phyloP scores from a whole-genome alignment of 2,888 invertebrate genomes.

The Nomada fucata region DNA sequence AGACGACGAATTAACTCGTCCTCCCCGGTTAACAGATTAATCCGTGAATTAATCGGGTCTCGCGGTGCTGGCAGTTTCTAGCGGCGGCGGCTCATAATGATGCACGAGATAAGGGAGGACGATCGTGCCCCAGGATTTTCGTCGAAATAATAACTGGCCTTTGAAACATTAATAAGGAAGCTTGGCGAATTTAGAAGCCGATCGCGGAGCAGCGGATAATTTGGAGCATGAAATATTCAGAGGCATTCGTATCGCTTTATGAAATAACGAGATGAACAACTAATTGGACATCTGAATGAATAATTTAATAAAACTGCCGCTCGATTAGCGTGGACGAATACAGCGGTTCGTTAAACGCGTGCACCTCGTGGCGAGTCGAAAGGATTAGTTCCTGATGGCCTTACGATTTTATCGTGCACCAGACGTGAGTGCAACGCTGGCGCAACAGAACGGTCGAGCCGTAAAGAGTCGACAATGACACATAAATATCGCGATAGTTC shows the following conservation, averaged over 20 bases:
- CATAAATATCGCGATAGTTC: slow-evolving; percentile 59
- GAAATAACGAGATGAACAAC: neutral
- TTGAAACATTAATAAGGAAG: no score
- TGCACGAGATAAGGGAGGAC: no score
- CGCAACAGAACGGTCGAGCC: slow-evolving; percentile 1
- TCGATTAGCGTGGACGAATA: slow-evolving; percentile 2
- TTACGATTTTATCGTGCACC: slow-evolving; percentile 29
- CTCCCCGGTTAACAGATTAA: no score
- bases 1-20: no score
- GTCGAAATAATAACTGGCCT: no score
- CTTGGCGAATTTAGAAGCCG: neutral
- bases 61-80: no score
- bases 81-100: no score
- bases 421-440: slow-evolving; percentile 12
- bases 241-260: neutral
- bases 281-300: neutral
- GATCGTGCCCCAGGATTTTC: no score
- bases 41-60: no score
- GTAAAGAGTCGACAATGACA: slow-evolving; percentile 42
- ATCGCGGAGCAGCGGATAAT: neutral
- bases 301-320: slow-evolving; percentile 21
- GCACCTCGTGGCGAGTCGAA: neutral
- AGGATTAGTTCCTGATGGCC: slow-evolving; percentile 12
- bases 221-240: no score
- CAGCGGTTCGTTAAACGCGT: slow-evolving; percentile 13